A percentile compares a stretch with the other conserved stretches of the same genome.
Evolutionary conservation across 2,888 invertebrate genomes (phyloP).

Genomic region (Drosophila borborema): DNA sequence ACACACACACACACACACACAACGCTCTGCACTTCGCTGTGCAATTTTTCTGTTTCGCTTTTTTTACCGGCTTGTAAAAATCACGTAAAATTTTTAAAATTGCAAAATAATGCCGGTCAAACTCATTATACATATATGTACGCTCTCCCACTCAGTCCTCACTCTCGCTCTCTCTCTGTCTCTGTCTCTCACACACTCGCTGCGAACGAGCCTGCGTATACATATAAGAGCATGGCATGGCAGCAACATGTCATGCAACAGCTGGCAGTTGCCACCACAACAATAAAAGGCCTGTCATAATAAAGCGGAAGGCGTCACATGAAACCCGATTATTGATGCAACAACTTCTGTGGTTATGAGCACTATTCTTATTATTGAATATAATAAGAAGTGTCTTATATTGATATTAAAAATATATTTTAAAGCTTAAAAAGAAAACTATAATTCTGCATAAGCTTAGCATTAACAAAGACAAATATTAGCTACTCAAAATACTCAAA

Average conservation of each 20-base stretch:
- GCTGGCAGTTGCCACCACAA: conserved; percentile 45
- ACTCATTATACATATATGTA: conserved; percentile 65
- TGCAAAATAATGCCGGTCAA: conserved; percentile 78
- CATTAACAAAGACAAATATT: too few species aligned
- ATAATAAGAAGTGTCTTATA: neutral
- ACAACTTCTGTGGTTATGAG: neutral
- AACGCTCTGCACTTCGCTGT: conserved; percentile 16
- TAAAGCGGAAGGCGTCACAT: conserved; percentile 3
- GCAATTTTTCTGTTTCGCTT: conserved; percentile 32
- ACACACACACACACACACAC: neutral
- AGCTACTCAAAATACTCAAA: too few species aligned
- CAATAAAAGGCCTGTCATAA: conserved; percentile 24
- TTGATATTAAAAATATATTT: neutral
- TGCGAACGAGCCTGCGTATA: neutral
- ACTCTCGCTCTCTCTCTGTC: neutral
- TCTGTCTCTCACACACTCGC: neutral
- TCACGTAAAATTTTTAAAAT: conserved; percentile 73
- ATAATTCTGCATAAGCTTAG: neutral
- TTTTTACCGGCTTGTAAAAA: conserved; percentile 65
- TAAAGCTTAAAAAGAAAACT: too few species aligned
- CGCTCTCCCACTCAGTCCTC: conserved; percentile 6
- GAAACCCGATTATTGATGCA: conserved; percentile 1
- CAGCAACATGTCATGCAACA: conserved; percentile 58
- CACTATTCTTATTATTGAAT: neutral
- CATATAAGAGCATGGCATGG: conserved; percentile 3